Conservation (phyloP, 2,888 invertebrate species). For the Drosophila yooni region DNA sequence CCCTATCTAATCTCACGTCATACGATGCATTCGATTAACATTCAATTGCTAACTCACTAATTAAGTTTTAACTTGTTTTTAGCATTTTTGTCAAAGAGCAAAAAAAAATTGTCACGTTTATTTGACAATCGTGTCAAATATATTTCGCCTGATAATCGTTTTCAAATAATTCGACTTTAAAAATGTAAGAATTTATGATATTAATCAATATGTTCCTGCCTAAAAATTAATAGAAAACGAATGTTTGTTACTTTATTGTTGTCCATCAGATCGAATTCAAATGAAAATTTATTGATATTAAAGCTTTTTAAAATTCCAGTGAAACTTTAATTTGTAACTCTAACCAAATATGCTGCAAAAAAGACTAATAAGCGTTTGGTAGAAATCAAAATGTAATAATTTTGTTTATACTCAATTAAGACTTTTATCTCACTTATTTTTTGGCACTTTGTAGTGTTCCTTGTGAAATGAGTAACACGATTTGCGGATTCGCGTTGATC, state of each 20-base stretch:
- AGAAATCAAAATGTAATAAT: not conserved
- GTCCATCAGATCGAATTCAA: not conserved
- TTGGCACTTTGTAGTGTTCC: not conserved
- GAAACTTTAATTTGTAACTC: not conserved
- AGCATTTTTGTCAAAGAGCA: not conserved
- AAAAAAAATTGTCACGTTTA: conserved; percentile 51
- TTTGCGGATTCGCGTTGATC: conserved; percentile 30
- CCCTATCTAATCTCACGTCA: conserved; percentile 38
- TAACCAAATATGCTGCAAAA: not conserved
- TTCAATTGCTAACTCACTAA: conserved; percentile 44
- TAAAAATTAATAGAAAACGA: not conserved
- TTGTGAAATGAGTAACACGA: not conserved
- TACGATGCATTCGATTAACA: conserved; percentile 66
- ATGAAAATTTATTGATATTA: not conserved
- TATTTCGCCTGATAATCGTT: not conserved
- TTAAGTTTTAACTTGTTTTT: conserved; percentile 40
- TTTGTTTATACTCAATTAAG: not conserved
- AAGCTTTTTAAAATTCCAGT: not conserved
- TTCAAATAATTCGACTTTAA: not conserved
- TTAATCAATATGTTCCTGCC: not conserved
- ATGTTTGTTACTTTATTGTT: not conserved
- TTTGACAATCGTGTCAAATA: conserved; percentile 19
- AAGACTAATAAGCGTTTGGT: not conserved
- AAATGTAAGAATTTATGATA: not conserved
- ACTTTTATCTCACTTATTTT: not conserved